Evolutionary conservation across 2,113 vertebrate species (phyloP), one percentile per base, ranked within the genome.

Genomic region (Panthera tigris): DNA sequence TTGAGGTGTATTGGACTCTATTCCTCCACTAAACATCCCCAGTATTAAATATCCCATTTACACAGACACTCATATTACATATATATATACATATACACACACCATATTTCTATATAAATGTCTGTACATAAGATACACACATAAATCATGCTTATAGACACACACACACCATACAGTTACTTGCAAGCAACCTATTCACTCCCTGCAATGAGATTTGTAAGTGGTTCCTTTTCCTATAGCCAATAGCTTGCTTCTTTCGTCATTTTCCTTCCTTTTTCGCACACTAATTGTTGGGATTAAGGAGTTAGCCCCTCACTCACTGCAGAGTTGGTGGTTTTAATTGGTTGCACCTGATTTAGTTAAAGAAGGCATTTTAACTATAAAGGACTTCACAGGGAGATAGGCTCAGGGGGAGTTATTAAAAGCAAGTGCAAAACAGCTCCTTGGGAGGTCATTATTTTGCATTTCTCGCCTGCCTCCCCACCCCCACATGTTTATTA

Each of bases 371-470:
- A 55, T 94, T 97, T 97, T 95, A 97, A 97, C 91, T 82, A 96
- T 91, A 95, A 97, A 95, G 95, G 91, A 96, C 81, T 94, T 95
- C 50, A 82, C 71, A 96, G 52, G 78, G 76, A 93, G 27, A 97
- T 97, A 63, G 89, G 61, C 95, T 86, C 89, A 86, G 27, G 61
- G 84, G 94, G 88, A 89, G 78, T 97, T 98, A 97, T 97, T 98
- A 97, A 98, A 98, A 97, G 73, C 83, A 94, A 97, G 82, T 89
- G 15, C 33, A 74, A 97, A 98, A 93, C 29, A 76, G 73, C 66
- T 97, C 96, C 76, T 96, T 81, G 52, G 83, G 96, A 97, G 66
- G 91, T 79, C 89, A 98, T 96, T 97, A 97, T 94, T 97, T 96
- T 96, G n/a, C 12, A n/a, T 33, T 79, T 68, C 36, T n/a, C 33